Conservation (phyloP, 1,140 invertebrate genomes). For the Aphelinus atriplicis region DNA sequence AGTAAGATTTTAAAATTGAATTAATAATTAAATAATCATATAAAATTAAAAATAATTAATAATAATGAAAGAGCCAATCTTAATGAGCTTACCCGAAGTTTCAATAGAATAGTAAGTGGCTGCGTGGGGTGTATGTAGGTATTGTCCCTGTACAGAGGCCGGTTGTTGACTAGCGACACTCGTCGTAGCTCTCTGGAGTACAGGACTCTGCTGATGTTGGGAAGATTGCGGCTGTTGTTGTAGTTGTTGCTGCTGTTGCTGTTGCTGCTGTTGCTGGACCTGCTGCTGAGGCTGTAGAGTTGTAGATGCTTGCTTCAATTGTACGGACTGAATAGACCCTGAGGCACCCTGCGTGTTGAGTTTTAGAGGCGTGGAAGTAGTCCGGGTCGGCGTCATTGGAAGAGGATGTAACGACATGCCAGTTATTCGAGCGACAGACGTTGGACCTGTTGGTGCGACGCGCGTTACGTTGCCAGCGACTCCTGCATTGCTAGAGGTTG, state of each 20-base stretch:
- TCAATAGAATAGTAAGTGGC: conserved; percentile 61
- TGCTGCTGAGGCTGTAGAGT: conserved; percentile 36
- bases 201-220: conserved; percentile 22
- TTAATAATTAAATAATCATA: neutral
- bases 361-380: conserved; percentile 52
- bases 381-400: conserved; percentile 56
- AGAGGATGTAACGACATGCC: conserved; percentile 62
- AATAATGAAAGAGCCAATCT: neutral
- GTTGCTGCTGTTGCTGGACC: conserved; percentile 21
- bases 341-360: conserved; percentile 48
- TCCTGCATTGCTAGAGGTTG: conserved; percentile 51
- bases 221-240: conserved; percentile 28
- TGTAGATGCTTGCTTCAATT: conserved; percentile 42
- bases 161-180: conserved; percentile 46
- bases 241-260: conserved; percentile 12
- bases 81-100: conserved; percentile 49
- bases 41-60: conserved; percentile 12
- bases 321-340: conserved; percentile 51
- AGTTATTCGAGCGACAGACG: conserved; percentile 58
- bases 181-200: conserved; percentile 32
- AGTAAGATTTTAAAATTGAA: no score
- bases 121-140: conserved; percentile 55
- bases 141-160: conserved; percentile 51
- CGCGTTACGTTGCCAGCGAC: conserved; percentile 50
- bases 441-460: conserved; percentile 54